Evolutionary conservation across 2,797 vertebrate species (phyloP).

Genomic region (Naso thynnoides): DNA sequence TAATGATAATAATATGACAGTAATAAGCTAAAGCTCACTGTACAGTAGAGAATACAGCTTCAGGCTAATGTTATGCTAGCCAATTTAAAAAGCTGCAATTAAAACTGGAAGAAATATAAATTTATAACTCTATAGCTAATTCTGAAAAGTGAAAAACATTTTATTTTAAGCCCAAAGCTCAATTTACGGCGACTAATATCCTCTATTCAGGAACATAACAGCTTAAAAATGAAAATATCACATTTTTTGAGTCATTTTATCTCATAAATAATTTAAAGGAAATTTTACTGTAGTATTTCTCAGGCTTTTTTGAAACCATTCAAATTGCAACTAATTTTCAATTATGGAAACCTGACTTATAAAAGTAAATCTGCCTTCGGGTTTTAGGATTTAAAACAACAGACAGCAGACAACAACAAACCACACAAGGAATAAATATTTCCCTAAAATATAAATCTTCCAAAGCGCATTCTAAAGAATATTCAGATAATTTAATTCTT

Average conservation of each 20-base stretch:
- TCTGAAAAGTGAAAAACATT: too few relatives aligned
- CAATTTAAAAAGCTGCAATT: background rate
- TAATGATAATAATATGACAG: background rate
- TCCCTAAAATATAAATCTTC: background rate
- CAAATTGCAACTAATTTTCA: background rate
- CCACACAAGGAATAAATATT: background rate
- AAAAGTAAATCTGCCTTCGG: background rate
- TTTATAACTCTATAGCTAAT: background rate
- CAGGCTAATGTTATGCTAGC: background rate
- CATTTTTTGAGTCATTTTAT: background rate
- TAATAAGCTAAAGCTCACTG: background rate
- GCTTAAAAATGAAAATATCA: background rate
- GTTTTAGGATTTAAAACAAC: background rate
- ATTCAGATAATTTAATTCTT: background rate
- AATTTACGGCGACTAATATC: background rate
- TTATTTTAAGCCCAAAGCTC: background rate
- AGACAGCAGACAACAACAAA: background rate
- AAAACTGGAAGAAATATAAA: background rate
- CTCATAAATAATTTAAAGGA: constrained; percentile 7
- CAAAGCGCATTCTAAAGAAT: background rate
- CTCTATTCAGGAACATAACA: background rate
- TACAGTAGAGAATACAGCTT: constrained; percentile 19
- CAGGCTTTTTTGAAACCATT: background rate
- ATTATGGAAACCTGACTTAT: background rate
- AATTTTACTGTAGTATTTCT: background rate